These are phyloP conservation scores for Eristalis arbustorum DNA, from an alignment of 2,888 invertebrate species.

Conservation along the genomic window DNA sequence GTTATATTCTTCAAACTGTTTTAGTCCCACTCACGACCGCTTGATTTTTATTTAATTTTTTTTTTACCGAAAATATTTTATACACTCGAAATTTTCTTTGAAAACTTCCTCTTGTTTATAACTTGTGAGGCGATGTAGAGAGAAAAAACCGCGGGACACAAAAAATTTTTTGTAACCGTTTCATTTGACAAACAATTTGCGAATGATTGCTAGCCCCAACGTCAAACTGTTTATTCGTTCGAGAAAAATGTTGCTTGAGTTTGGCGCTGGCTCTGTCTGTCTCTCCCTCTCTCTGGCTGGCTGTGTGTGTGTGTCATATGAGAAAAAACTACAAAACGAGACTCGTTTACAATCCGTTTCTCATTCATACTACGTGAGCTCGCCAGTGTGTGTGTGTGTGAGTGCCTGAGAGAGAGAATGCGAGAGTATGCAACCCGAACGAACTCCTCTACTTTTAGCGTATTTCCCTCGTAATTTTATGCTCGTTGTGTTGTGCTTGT, in stretches of 20 bases:
- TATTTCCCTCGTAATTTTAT: slow-evolving; percentile 66
- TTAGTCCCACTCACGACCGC: slow-evolving; percentile 62
- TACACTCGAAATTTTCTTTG: neutral
- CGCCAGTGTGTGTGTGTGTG: slow-evolving; percentile 15
- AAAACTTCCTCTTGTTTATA: neutral
- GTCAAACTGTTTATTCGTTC: slow-evolving; percentile 70
- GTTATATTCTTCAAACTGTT: slow-evolving; percentile 63
- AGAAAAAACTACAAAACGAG: slow-evolving; percentile 61
- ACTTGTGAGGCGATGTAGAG: neutral
- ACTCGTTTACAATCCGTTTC: slow-evolving; percentile 64
- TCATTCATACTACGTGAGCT: slow-evolving; percentile 9
- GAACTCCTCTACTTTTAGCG: slow-evolving; percentile 62
- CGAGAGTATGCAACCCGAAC: slow-evolving; percentile 12
- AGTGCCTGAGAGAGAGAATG: neutral
- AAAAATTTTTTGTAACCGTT: slow-evolving; percentile 75
- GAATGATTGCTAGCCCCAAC: slow-evolving; percentile 77
- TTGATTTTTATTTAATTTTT: slow-evolving; percentile 26
- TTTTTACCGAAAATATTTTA: slow-evolving; percentile 40
- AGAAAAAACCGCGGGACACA: slow-evolving; percentile 72
- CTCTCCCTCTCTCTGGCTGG: neutral
- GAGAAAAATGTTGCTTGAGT: slow-evolving; percentile 33
- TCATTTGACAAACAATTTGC: slow-evolving; percentile 79
- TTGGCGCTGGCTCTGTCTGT: neutral
- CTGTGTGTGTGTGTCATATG: neutral
- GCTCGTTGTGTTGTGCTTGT: neutral